Evolutionary conservation across 2,113 vertebrate species (phyloP).

Genomic region (Trematocara stigmaticum): DNA sequence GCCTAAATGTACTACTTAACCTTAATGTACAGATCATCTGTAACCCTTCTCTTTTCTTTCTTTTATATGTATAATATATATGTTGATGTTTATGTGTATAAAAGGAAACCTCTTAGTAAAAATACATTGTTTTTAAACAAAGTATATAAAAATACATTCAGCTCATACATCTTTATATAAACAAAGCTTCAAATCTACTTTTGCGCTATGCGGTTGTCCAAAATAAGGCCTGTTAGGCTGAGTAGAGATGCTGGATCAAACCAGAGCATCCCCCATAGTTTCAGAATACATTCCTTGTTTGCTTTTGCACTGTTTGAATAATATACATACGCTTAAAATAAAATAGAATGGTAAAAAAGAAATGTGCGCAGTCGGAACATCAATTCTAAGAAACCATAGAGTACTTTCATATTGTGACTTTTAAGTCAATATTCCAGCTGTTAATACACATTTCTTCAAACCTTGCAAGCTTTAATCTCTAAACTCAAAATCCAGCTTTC

Average conservation of each 20-base stretch:
- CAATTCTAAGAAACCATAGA: not conserved
- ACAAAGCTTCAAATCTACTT: not conserved
- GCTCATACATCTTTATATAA: not conserved
- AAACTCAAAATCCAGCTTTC: not conserved
- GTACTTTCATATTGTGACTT: not conserved
- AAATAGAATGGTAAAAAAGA: not conserved
- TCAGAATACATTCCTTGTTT: not conserved
- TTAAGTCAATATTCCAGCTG: not conserved
- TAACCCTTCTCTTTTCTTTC: no score
- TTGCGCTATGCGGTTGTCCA: rapidly evolving
- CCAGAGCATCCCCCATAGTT: not conserved
- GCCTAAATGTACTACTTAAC: no score
- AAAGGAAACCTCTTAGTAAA: no score
- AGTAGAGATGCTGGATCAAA: not conserved
- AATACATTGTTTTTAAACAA: no score
- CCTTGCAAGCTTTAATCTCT: not conserved
- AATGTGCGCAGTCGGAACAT: not conserved
- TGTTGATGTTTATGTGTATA: no score
- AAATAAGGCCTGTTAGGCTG: not conserved
- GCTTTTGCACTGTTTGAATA: not conserved
- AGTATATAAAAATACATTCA: not conserved
- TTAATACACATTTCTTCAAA: not conserved
- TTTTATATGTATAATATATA: no score
- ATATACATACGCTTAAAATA: not conserved
- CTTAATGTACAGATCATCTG: no score